Evolutionary conservation across 1,140 invertebrate genomes (phyloP).

Genomic region (Heliothis virescens): DNA sequence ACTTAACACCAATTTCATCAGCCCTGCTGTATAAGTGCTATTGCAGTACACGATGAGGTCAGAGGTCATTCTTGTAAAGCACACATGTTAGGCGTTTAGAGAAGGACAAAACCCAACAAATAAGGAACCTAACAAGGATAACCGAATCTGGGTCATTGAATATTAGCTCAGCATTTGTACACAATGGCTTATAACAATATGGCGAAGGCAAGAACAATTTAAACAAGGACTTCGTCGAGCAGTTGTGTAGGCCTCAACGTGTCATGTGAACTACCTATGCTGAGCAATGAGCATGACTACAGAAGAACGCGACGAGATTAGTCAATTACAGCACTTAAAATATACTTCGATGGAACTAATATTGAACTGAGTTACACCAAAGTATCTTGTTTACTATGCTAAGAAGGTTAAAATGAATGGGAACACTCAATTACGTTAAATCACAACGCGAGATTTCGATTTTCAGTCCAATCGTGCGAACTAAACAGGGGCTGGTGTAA

Average conservation of each 20-base stretch:
- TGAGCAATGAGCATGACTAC: slow-evolving; percentile 57
- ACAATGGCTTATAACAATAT: slow-evolving; percentile 76
- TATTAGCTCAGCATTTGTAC: slow-evolving; percentile 72
- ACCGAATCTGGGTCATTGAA: slow-evolving; percentile 71
- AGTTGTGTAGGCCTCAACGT: slow-evolving; percentile 70
- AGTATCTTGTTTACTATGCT: neutral
- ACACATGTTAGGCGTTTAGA: neutral
- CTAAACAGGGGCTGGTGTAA: slow-evolving; percentile 55
- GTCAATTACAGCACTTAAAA: neutral
- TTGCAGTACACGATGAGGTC: neutral
- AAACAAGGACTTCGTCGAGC: slow-evolving; percentile 67
- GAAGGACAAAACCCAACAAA: slow-evolving; percentile 34
- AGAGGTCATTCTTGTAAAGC: neutral
- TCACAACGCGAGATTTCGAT: slow-evolving; percentile 38
- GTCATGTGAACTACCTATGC: slow-evolving; percentile 67
- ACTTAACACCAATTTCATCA: slow-evolving; percentile 11
- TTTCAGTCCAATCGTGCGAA: slow-evolving; percentile 51
- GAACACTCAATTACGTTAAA: slow-evolving; percentile 34
- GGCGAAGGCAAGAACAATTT: slow-evolving; percentile 79
- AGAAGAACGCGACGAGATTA: neutral
- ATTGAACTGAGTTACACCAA: neutral
- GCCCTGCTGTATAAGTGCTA: neutral
- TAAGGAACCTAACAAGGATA: slow-evolving; percentile 58
- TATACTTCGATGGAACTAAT: neutral
- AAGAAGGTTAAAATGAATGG: slow-evolving; percentile 20